These are phyloP conservation scores for Zapus hudsonius DNA, from an alignment of 2,113 vertebrate species.

Conservation along the genomic window DNA sequence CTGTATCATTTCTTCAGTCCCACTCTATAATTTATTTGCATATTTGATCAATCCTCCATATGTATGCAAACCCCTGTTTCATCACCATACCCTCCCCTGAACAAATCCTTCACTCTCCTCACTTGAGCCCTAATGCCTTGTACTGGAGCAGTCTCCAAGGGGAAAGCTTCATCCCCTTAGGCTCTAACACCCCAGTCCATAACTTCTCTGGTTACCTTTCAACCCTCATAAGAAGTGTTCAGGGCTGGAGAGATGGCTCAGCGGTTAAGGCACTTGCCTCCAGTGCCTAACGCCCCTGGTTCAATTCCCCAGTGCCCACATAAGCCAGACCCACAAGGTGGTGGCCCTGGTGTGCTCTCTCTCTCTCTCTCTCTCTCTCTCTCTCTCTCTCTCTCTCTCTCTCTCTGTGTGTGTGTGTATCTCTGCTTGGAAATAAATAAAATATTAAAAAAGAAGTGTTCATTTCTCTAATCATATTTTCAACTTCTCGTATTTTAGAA, in stretches of 20 bases:
- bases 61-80: neutral
- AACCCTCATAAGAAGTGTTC: neutral
- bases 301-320: too few species aligned
- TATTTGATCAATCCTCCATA: neutral
- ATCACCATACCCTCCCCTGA: neutral
- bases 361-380: too few species aligned
- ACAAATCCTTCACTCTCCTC: neutral
- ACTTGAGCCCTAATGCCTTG: neutral
- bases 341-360: too few species aligned
- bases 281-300: too few species aligned
- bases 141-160: too few species aligned
- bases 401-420: too few species aligned
- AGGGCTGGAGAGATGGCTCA: too few species aligned
- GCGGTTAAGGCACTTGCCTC: too few species aligned
- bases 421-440: too few species aligned
- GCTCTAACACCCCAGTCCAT: neutral
- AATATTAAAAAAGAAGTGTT: too few species aligned
- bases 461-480: slow-evolving; percentile 11
- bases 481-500: neutral
- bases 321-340: too few species aligned
- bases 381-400: too few species aligned
- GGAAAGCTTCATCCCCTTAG: neutral
- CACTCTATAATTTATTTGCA: neutral
- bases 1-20: neutral
- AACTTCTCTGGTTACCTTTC: neutral